Percentiles rank a stretch among this genome's conserved stretches.
Evolutionary conservation across 2,888 invertebrate genomes (phyloP).

Genomic region (Acronicta psi): DNA sequence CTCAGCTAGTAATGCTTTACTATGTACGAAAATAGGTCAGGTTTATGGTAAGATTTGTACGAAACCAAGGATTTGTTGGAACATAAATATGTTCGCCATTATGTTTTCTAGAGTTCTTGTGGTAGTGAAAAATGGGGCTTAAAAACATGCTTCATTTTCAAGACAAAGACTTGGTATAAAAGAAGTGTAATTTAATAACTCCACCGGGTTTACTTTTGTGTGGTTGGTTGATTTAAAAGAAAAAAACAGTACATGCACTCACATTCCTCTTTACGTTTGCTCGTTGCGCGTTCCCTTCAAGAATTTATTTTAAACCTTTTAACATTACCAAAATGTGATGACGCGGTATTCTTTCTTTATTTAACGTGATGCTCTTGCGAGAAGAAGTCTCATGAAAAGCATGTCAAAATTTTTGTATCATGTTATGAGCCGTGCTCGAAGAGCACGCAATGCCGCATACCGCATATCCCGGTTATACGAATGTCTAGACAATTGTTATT

Average conservation of each 20-base stretch:
- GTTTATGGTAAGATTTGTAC: constrained; percentile 29
- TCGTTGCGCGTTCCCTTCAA: too few species aligned
- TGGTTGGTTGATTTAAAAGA: constrained; percentile 1
- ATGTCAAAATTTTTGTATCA: constrained; percentile 20
- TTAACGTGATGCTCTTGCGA: constrained; percentile 10
- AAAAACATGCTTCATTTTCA: not conserved
- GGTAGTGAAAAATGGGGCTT: constrained; percentile 1
- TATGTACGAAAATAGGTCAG: constrained; percentile 28
- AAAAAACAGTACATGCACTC: not conserved
- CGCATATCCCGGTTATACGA: too few species aligned
- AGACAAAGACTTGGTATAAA: constrained; percentile 7
- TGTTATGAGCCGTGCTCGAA: too few species aligned
- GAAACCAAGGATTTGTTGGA: not conserved
- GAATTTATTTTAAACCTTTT: too few species aligned
- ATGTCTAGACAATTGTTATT: too few species aligned
- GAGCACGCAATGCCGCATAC: too few species aligned
- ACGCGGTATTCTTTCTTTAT: constrained; percentile 13
- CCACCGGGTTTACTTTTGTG: constrained; percentile 12
- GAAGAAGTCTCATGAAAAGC: too few species aligned
- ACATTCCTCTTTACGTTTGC: too few species aligned
- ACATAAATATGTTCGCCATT: constrained; percentile 6
- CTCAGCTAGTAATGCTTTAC: constrained; percentile 16
- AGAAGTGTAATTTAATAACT: constrained; percentile 5
- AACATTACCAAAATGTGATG: too few species aligned
- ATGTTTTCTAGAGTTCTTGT: not conserved